Evolutionary conservation across 2,797 vertebrate genomes (phyloP).

Genomic region (Enteromius trimaculatus): DNA sequence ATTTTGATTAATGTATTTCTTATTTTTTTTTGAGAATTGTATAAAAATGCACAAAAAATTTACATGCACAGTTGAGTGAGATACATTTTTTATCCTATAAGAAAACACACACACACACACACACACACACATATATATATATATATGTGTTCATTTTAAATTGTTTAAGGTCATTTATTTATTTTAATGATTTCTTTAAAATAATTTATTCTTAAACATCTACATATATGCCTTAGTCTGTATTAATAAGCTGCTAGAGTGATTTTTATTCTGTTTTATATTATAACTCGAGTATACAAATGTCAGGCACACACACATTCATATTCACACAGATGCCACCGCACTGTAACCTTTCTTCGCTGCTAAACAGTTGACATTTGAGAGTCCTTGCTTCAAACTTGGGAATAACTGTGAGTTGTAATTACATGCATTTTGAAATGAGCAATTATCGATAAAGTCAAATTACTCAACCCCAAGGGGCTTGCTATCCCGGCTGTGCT

Average conservation of each 20-base stretch:
- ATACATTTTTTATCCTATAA: too few relatives aligned
- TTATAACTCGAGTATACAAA: conserved; percentile 34
- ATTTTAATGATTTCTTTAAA: too few relatives aligned
- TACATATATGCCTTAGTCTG: background rate
- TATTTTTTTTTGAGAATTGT: too few relatives aligned
- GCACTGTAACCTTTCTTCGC: conserved; percentile 58
- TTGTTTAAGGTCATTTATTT: too few relatives aligned
- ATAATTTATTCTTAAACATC: too few relatives aligned
- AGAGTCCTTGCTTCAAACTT: conserved; percentile 64
- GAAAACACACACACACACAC: too few relatives aligned
- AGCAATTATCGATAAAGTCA: conserved; percentile 66
- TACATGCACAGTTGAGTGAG: too few relatives aligned
- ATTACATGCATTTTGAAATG: conserved; percentile 67
- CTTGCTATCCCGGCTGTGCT: conserved; percentile 35
- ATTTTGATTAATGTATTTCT: conserved; percentile 73
- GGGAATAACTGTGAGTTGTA: conserved; percentile 61
- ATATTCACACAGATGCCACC: conserved; percentile 43
- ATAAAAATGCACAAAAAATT: too few relatives aligned
- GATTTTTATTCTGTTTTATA: background rate
- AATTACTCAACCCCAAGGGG: conserved; percentile 52
- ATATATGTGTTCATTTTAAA: too few relatives aligned
- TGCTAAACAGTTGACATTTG: conserved; percentile 63
- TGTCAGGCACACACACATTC: conserved; percentile 39
- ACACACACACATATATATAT: too few relatives aligned
- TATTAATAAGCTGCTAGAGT: background rate